Evolutionary conservation across 2,797 vertebrate species (phyloP), one percentile per base, ranked within the genome.

Genomic region (Antrozous pallidus): DNA sequence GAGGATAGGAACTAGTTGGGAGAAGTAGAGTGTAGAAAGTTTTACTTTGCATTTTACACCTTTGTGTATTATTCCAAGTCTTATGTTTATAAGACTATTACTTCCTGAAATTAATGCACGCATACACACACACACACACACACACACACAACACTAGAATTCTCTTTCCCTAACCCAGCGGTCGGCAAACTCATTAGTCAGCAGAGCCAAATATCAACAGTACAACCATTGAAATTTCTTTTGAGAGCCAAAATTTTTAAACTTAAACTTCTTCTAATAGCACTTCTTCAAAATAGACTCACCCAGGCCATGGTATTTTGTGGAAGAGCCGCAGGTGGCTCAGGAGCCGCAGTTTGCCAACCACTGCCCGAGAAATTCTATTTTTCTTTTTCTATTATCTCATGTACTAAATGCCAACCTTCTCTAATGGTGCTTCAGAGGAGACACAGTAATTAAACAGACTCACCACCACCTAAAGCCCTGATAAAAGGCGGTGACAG

Each of bases 31-130:
- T 0, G 20, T 8, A n/a, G 36, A 47, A 92, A 70, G 67, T 70
- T 91, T 89, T 67, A 75, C 20, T 80, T 92, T 78, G 82, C 56
- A 33, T 85, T 93, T 77, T 78, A 40, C 18, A 84, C 6, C 6
- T 36, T 42, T 88, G 10, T 33, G 69, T 70, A 71, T 16, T 92
- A 80, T 26, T 91, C 61, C 67, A 67, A 95, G 36, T 96, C 69
- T 61, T 85, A 42, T 22, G 12, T 81, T 90, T 87, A 90, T 31
- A n/a, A 10, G 18, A 38, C 28, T 71, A 84, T 38, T 47, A 93
- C n/a, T 73, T 78, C 51, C 87, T 22, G 4, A 88, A 89, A 79
- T 28, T 77, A 36, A 81, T 6, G 81, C 18, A 33, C 1, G 45
- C 7, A 28, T 6, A 6, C 26, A 88, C 3, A 9, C n/a, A 87